phyloP scores from a whole-genome alignment of 2,797 vertebrate species.

The Amniataba percoides region DNA sequence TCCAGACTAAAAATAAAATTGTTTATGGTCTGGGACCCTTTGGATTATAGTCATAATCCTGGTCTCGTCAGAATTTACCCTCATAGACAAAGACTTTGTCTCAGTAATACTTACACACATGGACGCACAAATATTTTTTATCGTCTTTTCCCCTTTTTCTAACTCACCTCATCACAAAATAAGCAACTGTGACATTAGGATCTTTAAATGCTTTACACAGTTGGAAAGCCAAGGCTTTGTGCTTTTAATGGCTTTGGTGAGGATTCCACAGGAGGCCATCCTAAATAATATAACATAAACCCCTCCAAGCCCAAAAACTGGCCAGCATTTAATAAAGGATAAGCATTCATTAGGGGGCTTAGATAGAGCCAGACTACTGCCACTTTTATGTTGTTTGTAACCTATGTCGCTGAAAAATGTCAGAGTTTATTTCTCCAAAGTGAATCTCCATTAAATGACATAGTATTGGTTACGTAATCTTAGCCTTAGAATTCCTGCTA shows the following conservation, averaged over 20 bases:
- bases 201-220: neutral
- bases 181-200: neutral
- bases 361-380: neutral
- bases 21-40: conserved; percentile 5
- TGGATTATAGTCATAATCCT: neutral
- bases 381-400: neutral
- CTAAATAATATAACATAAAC: neutral
- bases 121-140: neutral
- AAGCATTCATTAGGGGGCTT: neutral
- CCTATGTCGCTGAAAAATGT: neutral
- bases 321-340: neutral
- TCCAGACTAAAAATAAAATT: neutral
- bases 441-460: neutral
- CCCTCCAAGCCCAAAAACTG: neutral
- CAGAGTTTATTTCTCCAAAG: neutral
- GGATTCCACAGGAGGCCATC: neutral
- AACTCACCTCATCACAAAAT: neutral
- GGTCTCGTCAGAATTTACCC: neutral
- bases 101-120: neutral
- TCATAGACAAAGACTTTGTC: too few species aligned
- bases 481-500: neutral
- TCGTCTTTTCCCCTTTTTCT: neutral
- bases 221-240: neutral
- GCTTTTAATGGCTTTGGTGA: neutral
- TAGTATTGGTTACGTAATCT: neutral